These are phyloP conservation scores for Micrasema longulum DNA, from an alignment of 1,140 invertebrate species.

Conservation along the genomic window DNA sequence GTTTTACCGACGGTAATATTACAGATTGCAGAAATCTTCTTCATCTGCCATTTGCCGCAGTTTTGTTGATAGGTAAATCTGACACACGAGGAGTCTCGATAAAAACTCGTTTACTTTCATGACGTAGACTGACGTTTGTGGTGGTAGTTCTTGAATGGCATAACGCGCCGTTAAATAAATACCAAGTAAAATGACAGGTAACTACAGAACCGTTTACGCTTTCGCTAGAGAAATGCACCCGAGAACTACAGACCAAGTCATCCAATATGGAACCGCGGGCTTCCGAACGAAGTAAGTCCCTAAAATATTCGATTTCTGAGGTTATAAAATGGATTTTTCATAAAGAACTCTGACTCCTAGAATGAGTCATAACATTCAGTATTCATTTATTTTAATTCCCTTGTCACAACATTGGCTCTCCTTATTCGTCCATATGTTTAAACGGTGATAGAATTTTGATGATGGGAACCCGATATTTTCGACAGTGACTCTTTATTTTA, in stretches of 20 bases:
- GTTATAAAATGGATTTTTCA: slow-evolving; percentile 44
- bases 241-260: slow-evolving; percentile 70
- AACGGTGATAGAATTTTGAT: slow-evolving; percentile 15
- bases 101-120: slow-evolving; percentile 45
- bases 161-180: slow-evolving; percentile 41
- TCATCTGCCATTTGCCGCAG: slow-evolving; percentile 20
- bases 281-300: slow-evolving; percentile 76
- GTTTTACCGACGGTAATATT: not conserved
- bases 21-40: not conserved
- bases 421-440: slow-evolving; percentile 32
- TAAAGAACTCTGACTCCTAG: slow-evolving; percentile 17
- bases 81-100: slow-evolving; percentile 22
- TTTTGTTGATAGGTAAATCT: not conserved
- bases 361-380: slow-evolving; percentile 39
- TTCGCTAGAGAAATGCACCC: slow-evolving; percentile 81
- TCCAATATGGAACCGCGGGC: slow-evolving; percentile 78
- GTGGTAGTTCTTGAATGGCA: slow-evolving; percentile 31
- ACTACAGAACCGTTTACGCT: slow-evolving; percentile 73
- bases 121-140: slow-evolving; percentile 47
- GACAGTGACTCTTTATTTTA: too few relatives aligned
- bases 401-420: slow-evolving; percentile 28
- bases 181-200: slow-evolving; percentile 48
- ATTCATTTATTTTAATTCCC: slow-evolving; percentile 43
- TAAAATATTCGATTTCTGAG: slow-evolving; percentile 26
- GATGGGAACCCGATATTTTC: too few relatives aligned